Conservation (phyloP, 2,888 invertebrate genomes). For the Magallana nippona region DNA sequence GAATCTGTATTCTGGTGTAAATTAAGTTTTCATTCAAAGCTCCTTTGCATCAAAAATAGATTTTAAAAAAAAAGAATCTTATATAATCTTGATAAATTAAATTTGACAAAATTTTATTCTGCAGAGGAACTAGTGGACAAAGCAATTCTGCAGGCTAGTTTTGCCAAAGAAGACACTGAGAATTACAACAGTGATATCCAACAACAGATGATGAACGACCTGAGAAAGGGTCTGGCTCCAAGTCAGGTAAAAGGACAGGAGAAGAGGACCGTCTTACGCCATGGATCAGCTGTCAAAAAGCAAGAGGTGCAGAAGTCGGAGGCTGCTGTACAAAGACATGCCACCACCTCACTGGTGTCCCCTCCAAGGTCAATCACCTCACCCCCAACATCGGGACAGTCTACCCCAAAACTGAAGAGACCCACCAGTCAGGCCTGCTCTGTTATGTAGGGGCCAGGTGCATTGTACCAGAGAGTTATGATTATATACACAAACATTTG, state of each 20-base stretch:
- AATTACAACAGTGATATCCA: neutral
- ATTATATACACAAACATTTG: neutral
- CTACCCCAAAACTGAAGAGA: constrained; percentile 21
- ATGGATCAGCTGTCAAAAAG: neutral
- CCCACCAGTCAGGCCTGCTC: constrained; percentile 37
- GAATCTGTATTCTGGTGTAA: too few species aligned
- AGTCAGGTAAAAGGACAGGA: neutral
- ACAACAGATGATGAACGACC: neutral
- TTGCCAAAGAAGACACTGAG: neutral
- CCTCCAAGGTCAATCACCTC: neutral
- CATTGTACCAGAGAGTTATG: neutral
- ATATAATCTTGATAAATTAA: too few species aligned
- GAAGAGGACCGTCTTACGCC: neutral
- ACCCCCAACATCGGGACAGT: neutral
- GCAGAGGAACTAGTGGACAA: constrained; percentile 27
- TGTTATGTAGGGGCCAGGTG: neutral
- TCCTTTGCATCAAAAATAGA: too few species aligned
- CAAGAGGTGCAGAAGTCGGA: neutral
- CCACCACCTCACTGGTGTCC: neutral
- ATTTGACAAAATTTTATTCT: too few species aligned
- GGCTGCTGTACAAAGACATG: neutral
- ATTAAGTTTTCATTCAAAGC: too few species aligned
- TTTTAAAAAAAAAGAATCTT: too few species aligned
- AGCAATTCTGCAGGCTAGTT: constrained; percentile 3
- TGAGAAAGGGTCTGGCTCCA: neutral